Conservation (phyloP, 2,113 vertebrate genomes). For the Tamias sibiricus region DNA sequence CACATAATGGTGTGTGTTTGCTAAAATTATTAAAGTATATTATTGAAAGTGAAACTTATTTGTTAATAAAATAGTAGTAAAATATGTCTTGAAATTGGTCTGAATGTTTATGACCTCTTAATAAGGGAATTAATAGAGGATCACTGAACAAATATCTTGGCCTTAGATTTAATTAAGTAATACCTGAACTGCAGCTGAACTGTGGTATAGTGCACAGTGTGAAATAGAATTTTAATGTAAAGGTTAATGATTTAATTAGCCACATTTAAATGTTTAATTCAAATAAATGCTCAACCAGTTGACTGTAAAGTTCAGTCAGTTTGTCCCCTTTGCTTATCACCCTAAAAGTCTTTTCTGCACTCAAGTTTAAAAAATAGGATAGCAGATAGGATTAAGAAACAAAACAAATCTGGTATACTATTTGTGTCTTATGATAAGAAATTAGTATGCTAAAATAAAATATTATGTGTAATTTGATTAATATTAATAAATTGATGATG, state of each 20-base stretch:
- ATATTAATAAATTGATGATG: not conserved
- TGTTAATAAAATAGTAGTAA: not conserved
- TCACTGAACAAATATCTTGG: constrained; percentile 69
- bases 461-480: not conserved
- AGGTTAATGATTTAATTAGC: constrained; percentile 88
- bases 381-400: not conserved
- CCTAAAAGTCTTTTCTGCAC: not conserved
- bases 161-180: constrained; percentile 85
- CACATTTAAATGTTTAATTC: constrained; percentile 86
- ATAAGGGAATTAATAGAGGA: constrained; percentile 71
- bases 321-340: constrained; percentile 70
- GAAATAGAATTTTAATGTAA: constrained; percentile 85
- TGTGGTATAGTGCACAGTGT: constrained; percentile 78
- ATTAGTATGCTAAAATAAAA: not conserved
- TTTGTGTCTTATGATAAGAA: not conserved
- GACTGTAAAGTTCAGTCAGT: constrained; percentile 67
- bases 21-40: not conserved
- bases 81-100: not conserved
- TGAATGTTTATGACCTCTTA: not conserved
- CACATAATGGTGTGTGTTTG: accelerated
- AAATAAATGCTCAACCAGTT: constrained; percentile 78
- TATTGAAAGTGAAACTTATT: not conserved
- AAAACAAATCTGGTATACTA: not conserved
- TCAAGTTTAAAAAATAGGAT: not conserved
- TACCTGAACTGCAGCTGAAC: constrained; percentile 76